A percentile compares a stretch with the other conserved stretches of the same genome.
Conservation (phyloP, 2,888 invertebrate genomes). For the Rhagophthalmus giganteus region DNA sequence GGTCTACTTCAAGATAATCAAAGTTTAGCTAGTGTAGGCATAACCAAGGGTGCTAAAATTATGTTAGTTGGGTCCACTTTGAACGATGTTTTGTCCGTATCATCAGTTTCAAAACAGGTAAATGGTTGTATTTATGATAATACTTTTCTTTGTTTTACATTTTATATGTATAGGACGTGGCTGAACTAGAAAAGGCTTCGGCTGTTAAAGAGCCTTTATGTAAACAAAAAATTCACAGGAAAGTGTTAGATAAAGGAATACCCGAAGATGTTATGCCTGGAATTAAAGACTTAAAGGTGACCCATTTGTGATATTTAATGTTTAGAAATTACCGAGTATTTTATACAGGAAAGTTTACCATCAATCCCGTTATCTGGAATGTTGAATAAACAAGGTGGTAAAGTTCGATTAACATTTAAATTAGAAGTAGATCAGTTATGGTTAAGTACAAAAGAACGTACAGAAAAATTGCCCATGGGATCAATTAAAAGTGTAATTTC, state of each 20-base stretch:
- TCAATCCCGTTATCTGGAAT: conserved; percentile 82
- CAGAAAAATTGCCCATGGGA: conserved; percentile 88
- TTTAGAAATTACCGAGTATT: too few species aligned
- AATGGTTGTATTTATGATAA: too few species aligned
- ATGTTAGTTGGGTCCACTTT: conserved; percentile 91
- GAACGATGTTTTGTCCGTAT: conserved; percentile 82
- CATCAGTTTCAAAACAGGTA: conserved; percentile 71
- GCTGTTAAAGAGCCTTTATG: conserved; percentile 72
- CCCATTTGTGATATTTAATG: too few species aligned
- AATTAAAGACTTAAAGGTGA: conserved; percentile 74
- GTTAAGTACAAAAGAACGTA: conserved; percentile 91
- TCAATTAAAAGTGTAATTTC: conserved; percentile 80
- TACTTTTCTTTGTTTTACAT: too few species aligned
- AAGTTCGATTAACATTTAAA: conserved; percentile 89
- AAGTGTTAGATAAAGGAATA: conserved; percentile 85
- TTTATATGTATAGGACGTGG: conserved; percentile 63
- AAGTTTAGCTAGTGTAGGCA: conserved; percentile 76
- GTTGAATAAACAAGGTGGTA: conserved; percentile 87
- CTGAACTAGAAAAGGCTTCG: conserved; percentile 65
- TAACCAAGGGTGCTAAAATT: conserved; percentile 80
- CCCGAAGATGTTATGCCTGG: conserved; percentile 90
- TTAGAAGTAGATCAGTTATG: conserved; percentile 87
- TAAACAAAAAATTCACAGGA: conserved; percentile 79
- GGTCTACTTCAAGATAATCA: conserved; percentile 83
- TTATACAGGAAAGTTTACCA: conserved; percentile 78